Conservation (phyloP, 2,888 invertebrate species). For the Leucophora obtusa region DNA sequence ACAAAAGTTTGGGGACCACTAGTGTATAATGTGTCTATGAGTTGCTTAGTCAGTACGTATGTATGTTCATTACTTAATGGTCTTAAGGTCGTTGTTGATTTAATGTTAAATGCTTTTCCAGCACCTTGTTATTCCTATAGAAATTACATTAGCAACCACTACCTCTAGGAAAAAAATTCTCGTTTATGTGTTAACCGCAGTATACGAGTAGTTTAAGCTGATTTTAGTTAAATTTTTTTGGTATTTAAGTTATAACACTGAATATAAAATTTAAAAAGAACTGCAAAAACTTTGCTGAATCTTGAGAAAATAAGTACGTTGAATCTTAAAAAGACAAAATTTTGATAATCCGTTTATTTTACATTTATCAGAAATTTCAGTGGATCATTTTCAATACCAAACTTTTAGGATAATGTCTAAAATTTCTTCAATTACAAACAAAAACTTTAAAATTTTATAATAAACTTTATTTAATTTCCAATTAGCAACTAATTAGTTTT, state of each 20-base stretch:
- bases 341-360: no score
- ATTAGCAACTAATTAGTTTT: slow-evolving; percentile 38
- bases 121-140: slow-evolving; percentile 16
- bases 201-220: slow-evolving; percentile 12
- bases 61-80: slow-evolving; percentile 44
- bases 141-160: neutral
- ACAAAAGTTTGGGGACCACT: neutral
- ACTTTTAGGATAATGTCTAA: no score
- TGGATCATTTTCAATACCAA: no score
- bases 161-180: slow-evolving; percentile 7
- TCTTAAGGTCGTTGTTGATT: slow-evolving; percentile 50
- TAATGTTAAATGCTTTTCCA: slow-evolving; percentile 48
- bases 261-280: no score
- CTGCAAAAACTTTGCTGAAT: no score
- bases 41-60: slow-evolving; percentile 9
- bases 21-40: neutral
- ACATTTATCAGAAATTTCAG: no score
- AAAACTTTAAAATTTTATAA: no score
- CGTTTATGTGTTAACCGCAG: slow-evolving; percentile 13
- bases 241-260: neutral
- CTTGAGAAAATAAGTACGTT: no score
- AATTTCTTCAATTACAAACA: no score
- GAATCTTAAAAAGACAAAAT: no score
- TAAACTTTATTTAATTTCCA: slow-evolving; percentile 43
- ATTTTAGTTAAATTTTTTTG: slow-evolving; percentile 26